A percentile compares a stretch with the other conserved stretches of the same genome.
These are phyloP conservation scores for Eulemur mongoz DNA, from an alignment of 2,797 vertebrate species.

Conservation along the genomic window DNA sequence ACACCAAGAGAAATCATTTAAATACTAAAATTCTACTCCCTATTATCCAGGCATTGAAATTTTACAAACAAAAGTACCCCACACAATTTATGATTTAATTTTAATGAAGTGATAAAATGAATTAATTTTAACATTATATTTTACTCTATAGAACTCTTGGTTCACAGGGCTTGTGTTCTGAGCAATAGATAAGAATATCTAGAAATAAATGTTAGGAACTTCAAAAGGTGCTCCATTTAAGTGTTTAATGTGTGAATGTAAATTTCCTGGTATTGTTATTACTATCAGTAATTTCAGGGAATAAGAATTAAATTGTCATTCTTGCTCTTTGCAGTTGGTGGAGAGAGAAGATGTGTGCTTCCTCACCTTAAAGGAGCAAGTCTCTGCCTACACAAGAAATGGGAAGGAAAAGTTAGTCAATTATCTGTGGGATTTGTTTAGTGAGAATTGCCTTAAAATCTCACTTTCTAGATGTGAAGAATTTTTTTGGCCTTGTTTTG, in stretches of 20 bases:
- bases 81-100: neutral
- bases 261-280: neutral
- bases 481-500: neutral
- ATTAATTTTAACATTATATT: neutral
- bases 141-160: neutral
- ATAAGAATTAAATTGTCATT: neutral
- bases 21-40: neutral
- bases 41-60: neutral
- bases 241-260: neutral
- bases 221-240: neutral
- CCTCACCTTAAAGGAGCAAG: neutral
- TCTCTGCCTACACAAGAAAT: neutral
- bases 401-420: neutral
- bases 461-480: neutral
- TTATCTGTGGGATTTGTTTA: neutral
- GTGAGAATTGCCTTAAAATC: neutral
- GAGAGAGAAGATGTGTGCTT: neutral
- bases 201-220: conserved; percentile 54
- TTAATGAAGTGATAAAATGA: neutral
- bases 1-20: neutral
- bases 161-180: neutral
- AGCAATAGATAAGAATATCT: neutral
- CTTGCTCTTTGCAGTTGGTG: neutral
- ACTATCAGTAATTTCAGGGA: neutral
- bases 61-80: neutral